These are phyloP conservation scores for Enteromius thamalakanensis DNA, from an alignment of 2,797 vertebrate species.

Conservation along the genomic window DNA sequence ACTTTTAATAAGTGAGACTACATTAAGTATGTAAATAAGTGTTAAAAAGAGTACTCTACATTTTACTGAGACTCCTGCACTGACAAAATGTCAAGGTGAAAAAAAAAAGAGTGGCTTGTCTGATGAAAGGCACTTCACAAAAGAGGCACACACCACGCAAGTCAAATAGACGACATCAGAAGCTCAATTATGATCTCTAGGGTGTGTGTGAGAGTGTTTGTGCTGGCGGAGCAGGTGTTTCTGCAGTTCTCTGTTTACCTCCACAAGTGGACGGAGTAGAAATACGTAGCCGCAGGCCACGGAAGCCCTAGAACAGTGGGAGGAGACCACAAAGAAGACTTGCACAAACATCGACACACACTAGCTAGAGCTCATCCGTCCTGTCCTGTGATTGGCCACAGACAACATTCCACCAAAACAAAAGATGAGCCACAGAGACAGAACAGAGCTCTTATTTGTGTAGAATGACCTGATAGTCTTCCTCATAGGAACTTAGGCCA, in stretches of 20 bases:
- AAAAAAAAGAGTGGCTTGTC: constrained; percentile 13
- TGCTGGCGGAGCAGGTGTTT: constrained; percentile 55
- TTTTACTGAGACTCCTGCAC: constrained; percentile 26
- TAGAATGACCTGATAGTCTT: constrained; percentile 37
- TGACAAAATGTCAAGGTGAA: constrained; percentile 39
- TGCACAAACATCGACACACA: constrained; percentile 33
- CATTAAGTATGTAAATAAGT: not conserved
- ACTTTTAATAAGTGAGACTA: constrained; percentile 22
- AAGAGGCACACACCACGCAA: constrained; percentile 7
- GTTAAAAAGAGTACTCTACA: constrained; percentile 19
- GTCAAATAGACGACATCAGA: constrained; percentile 31
- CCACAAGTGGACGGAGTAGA: constrained; percentile 36
- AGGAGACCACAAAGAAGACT: constrained; percentile 41
- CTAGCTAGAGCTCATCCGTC: constrained; percentile 37
- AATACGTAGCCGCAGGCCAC: constrained; percentile 44
- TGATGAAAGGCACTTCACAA: constrained; percentile 61
- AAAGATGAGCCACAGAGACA: constrained; percentile 54
- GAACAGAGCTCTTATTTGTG: constrained; percentile 46
- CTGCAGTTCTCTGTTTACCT: constrained; percentile 47
- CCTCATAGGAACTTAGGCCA: constrained; percentile 47
- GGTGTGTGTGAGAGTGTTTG: constrained; percentile 15
- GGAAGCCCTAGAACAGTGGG: constrained; percentile 48
- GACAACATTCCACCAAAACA: constrained; percentile 62
- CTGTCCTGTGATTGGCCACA: constrained; percentile 56
- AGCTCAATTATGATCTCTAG: constrained; percentile 39